Percentiles rank a stretch among this genome's conserved stretches.
These are phyloP conservation scores for Bovichtus diacanthus DNA, from an alignment of 2,797 vertebrate genomes.

Conservation along the genomic window DNA sequence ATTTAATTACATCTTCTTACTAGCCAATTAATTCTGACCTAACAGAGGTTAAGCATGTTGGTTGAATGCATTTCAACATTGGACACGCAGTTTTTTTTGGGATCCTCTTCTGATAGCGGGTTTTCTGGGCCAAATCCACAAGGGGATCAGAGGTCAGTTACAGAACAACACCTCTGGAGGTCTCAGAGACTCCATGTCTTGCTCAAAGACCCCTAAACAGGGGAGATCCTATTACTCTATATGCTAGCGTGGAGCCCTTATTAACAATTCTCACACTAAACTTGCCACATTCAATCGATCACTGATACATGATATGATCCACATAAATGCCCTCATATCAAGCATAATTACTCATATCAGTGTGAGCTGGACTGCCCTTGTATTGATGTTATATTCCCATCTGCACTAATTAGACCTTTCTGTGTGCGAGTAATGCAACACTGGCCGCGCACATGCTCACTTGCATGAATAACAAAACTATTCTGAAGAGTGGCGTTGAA, in stretches of 20 bases:
- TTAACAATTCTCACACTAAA: conserved; percentile 21
- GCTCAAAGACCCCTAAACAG: conserved; percentile 7
- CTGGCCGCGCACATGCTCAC: conserved; percentile 35
- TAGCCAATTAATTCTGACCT: conserved; percentile 62
- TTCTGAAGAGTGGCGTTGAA: conserved; percentile 41
- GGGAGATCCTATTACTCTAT: conserved; percentile 5
- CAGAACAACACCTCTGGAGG: conserved; percentile 39
- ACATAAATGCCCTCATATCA: conserved; percentile 48
- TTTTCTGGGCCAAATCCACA: conserved; percentile 16
- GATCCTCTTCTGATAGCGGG: conserved; percentile 27
- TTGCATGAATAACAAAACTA: conserved; percentile 47
- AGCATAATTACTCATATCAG: conserved; percentile 58
- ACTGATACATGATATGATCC: conserved; percentile 49
- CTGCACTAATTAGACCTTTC: conserved; percentile 67
- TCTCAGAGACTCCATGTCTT: conserved; percentile 26
- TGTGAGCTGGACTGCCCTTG: conserved; percentile 41
- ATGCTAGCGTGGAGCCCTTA: background rate
- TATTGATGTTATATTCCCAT: conserved; percentile 65
- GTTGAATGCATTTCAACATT: conserved; percentile 32
- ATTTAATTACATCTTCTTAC: conserved; percentile 57
- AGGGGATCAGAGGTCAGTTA: conserved; percentile 44
- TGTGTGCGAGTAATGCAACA: conserved; percentile 48
- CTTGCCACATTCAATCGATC: conserved; percentile 33
- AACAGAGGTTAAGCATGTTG: conserved; percentile 57
- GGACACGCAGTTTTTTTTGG: conserved; percentile 22